phyloP scores from a whole-genome alignment of 2,113 vertebrate species.

The Chroicocephalus ridibundus region DNA sequence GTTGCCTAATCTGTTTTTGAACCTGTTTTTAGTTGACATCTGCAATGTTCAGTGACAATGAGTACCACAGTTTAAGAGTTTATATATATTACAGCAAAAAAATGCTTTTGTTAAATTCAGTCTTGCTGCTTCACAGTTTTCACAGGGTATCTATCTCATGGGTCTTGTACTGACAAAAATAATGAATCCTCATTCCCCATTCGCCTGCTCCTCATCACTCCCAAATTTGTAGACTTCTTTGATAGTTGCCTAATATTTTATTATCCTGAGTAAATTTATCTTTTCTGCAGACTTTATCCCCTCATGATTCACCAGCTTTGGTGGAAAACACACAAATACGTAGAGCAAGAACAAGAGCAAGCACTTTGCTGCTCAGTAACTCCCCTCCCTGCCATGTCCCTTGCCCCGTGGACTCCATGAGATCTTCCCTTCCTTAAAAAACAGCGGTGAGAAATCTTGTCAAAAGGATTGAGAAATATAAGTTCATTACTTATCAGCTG shows the following conservation, averaged over 20 bases:
- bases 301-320: background rate
- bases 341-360: background rate
- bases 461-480: background rate
- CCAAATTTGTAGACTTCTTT: background rate
- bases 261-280: background rate
- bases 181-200: background rate
- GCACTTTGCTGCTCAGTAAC: background rate
- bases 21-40: background rate
- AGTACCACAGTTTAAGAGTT: background rate
- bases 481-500: background rate
- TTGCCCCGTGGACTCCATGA: background rate
- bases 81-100: background rate
- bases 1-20: background rate
- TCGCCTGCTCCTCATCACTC: background rate
- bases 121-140: background rate
- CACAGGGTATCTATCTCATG: background rate
- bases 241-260: background rate
- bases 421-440: background rate
- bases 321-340: background rate
- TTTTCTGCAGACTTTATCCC: background rate
- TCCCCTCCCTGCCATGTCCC: background rate
- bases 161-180: background rate
- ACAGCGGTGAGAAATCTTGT: background rate
- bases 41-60: background rate
- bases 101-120: background rate